These are phyloP conservation scores for Microcebus murinus DNA, from an alignment of 2,113 vertebrate genomes.

Conservation along the genomic window DNA sequence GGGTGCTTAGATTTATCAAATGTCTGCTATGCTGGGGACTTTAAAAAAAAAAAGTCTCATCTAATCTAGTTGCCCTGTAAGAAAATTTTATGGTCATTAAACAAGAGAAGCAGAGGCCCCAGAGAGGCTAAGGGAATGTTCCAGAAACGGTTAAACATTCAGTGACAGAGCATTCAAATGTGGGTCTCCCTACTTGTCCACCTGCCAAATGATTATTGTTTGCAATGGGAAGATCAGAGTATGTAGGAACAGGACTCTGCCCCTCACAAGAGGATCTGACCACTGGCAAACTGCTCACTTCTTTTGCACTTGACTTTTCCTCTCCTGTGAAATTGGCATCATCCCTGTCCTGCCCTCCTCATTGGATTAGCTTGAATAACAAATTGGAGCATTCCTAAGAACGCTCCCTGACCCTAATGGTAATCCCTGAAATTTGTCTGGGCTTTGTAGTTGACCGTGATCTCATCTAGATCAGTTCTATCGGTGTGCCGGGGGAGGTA, in stretches of 20 bases:
- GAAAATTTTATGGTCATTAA: neutral
- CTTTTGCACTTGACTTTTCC: neutral
- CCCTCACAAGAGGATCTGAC: neutral
- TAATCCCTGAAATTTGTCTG: neutral
- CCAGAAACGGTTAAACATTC: neutral
- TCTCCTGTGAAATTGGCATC: neutral
- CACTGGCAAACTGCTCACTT: too few relatives aligned
- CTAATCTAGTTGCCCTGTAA: neutral
- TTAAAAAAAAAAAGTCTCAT: neutral
- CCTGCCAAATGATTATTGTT: rapidly evolving
- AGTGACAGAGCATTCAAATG: neutral
- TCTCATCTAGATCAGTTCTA: neutral
- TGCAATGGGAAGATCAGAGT: neutral
- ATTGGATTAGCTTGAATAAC: neutral
- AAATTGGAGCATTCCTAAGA: neutral
- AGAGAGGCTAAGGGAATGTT: neutral
- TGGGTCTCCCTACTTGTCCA: neutral
- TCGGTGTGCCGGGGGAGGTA: neutral
- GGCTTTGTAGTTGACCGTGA: neutral
- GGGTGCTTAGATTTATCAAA: neutral
- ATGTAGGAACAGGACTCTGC: rapidly evolving
- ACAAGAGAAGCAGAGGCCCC: neutral
- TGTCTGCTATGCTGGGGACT: neutral
- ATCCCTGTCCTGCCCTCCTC: neutral
- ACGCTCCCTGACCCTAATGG: neutral